These are phyloP conservation scores for Tragelaphus imberbis DNA, from an alignment of 2,113 vertebrate genomes.

Conservation along the genomic window DNA sequence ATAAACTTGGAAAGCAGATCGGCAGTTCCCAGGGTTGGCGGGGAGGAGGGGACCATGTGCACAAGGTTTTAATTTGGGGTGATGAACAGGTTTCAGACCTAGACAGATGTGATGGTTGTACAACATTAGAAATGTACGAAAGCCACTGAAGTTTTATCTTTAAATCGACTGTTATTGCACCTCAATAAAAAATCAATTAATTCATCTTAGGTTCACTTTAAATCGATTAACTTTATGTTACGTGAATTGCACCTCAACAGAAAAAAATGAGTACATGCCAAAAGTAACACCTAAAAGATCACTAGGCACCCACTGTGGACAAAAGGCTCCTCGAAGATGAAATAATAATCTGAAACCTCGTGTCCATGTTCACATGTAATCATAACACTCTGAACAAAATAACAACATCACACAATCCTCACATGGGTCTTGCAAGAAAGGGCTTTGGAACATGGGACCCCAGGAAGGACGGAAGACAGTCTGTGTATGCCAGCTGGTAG, in stretches of 20 bases:
- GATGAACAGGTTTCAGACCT: neutral
- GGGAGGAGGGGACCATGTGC: accelerated
- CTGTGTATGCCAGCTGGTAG: neutral
- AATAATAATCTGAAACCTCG: neutral
- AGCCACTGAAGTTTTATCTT: neutral
- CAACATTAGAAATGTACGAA: neutral
- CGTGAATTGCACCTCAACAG: neutral
- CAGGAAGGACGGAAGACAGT: neutral
- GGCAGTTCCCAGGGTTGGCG: neutral
- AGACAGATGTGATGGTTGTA: neutral
- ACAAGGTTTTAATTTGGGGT: neutral
- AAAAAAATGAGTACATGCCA: neutral
- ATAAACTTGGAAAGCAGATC: neutral
- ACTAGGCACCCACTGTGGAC: neutral
- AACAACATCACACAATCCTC: neutral
- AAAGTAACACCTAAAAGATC: neutral
- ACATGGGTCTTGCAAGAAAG: neutral
- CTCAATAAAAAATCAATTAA: neutral
- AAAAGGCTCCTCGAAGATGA: neutral
- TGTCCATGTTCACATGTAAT: neutral
- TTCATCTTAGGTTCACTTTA: neutral
- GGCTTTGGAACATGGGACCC: neutral
- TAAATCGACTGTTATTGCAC: neutral
- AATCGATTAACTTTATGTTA: neutral
- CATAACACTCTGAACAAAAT: neutral